Evolutionary conservation across 2,797 vertebrate genomes (phyloP).

Genomic region (Tragelaphus eurycerus): DNA sequence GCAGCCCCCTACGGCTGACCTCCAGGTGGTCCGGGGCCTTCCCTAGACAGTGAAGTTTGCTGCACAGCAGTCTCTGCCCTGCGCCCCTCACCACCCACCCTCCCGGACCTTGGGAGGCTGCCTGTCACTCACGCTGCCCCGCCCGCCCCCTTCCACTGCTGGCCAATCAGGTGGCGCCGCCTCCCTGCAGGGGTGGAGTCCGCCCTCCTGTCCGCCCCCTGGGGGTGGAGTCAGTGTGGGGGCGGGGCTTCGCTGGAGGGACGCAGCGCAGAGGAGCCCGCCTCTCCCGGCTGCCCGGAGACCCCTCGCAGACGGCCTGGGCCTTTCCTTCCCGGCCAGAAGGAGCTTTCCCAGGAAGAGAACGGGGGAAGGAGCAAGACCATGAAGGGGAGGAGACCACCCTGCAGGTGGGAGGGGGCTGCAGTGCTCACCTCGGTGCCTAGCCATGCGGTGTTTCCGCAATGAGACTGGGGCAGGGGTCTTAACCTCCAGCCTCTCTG

Average conservation of each 20-base stretch:
- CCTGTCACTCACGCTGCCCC: neutral
- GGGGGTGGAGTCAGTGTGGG: neutral
- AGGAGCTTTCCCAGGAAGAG: neutral
- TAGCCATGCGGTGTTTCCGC: rapidly evolving
- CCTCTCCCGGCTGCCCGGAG: rapidly evolving
- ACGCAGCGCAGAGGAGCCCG: rapidly evolving
- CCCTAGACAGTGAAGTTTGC: rapidly evolving
- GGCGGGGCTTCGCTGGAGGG: neutral
- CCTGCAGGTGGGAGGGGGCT: rapidly evolving
- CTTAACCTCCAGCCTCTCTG: rapidly evolving
- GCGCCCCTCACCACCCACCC: neutral
- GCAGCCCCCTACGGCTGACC: neutral
- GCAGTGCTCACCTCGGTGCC: rapidly evolving
- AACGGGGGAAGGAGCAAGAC: neutral
- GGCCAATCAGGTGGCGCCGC: neutral
- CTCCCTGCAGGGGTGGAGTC: neutral
- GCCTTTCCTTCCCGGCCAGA: neutral
- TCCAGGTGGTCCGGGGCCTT: neutral
- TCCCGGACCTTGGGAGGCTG: rapidly evolving
- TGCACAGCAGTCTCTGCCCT: rapidly evolving
- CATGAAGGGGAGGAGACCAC: neutral
- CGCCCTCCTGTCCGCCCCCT: neutral
- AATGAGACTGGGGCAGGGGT: rapidly evolving
- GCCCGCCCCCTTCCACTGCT: rapidly evolving
- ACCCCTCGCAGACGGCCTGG: too few species aligned